These are phyloP conservation scores for Phalera bucephala DNA, from an alignment of 2,888 invertebrate genomes.

Conservation along the genomic window DNA sequence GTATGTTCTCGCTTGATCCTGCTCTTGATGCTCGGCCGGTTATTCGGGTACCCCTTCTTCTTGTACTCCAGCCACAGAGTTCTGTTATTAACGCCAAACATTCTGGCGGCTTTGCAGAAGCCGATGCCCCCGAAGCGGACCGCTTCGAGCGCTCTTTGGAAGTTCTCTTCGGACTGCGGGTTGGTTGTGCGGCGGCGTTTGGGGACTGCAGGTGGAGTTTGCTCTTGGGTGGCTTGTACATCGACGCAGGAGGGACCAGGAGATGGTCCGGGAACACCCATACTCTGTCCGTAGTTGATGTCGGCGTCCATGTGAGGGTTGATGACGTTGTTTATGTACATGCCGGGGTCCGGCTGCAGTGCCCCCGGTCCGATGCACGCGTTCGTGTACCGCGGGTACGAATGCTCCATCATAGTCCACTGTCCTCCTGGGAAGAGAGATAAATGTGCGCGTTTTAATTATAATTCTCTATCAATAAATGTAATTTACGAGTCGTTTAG, in stretches of 20 bases:
- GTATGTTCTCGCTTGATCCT: constrained; percentile 88
- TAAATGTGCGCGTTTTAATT: constrained; percentile 73
- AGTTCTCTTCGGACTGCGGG: constrained; percentile 92
- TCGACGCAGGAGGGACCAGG: constrained; percentile 66
- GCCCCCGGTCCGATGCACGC: constrained; percentile 84
- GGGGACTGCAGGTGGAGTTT: constrained; percentile 56
- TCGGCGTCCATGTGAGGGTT: constrained; percentile 63
- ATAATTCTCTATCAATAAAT: constrained; percentile 44
- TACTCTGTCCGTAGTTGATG: constrained; percentile 62
- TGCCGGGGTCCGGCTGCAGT: constrained; percentile 81
- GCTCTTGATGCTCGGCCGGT: constrained; percentile 89
- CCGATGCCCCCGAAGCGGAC: constrained; percentile 92
- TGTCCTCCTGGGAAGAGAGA: constrained; percentile 90
- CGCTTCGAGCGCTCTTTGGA: constrained; percentile 90
- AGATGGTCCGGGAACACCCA: constrained; percentile 65
- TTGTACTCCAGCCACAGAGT: constrained; percentile 94
- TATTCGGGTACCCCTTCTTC: constrained; percentile 92
- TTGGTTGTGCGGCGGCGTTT: constrained; percentile 89
- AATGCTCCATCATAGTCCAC: constrained; percentile 93
- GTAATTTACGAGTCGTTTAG: constrained; percentile 22
- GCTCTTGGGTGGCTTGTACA: constrained; percentile 46
- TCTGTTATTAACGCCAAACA: constrained; percentile 93
- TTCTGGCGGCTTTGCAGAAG: constrained; percentile 92
- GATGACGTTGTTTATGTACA: constrained; percentile 82
- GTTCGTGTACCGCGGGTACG: constrained; percentile 89